Evolutionary conservation across 64 coral and sea anemone genomes (phyloP), one percentile per base, ranked within the genome.

Genomic region (Montipora efflorescens): DNA sequence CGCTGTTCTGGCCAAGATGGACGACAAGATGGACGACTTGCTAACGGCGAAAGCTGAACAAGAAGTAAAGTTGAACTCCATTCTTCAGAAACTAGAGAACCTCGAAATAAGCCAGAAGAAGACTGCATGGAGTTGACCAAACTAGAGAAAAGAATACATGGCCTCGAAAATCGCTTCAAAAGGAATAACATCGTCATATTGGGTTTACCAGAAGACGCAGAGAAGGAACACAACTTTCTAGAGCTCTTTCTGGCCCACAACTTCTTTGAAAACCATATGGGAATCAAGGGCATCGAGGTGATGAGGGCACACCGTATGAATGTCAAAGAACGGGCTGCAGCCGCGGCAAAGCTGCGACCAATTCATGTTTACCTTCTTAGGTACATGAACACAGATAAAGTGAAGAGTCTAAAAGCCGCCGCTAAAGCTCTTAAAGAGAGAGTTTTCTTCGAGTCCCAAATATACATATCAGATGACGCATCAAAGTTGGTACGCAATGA

Each of bases 21-120:
- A 76, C 74, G 53, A 6, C 53, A 57, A 57, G 53, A 57, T 57
- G 53, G 53, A 57, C 53, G 53, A 57, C 53, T 57, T 57, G 53
- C 10, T 57, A 57, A 67, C 44, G 74, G 47, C 47, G 47, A 79
- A 79, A 79, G 48, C 5, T 16, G 16, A 79, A 53, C 77, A 79
- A 79, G 77, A 79, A 7, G 8, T 8, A 53, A 79, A 53, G 47
- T 51, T 79, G 47, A 79, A 79, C 77, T 50, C 77, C 47, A 79
- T 79, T n/a, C 77, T 79, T 15, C 12, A 52, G 48, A 79, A 79
- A 53, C 16, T 79, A 79, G 77, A 79, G 48, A 79, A 53, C 19
- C 48, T 79, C 1, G 77, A 79, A 79, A 79, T 7, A 79, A 79
- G 47, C 8, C 48, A 79, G 48, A 79, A 79, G 47, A 51, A 79